phyloP scores from a whole-genome alignment of 2,888 invertebrate genomes.

The Conistra vaccinii region DNA sequence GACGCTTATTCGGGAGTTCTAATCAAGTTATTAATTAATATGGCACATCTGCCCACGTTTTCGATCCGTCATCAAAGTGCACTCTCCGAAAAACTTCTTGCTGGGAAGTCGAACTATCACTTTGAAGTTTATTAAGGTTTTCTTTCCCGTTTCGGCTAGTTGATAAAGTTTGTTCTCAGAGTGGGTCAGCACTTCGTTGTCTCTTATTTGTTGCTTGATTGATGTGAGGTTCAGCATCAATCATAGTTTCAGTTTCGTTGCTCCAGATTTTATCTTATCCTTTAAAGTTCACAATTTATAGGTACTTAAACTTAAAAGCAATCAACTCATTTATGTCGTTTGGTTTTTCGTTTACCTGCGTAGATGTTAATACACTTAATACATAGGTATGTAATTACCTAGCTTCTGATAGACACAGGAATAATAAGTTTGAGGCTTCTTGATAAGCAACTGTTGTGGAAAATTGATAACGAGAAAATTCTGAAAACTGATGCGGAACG shows the following conservation, averaged over 20 bases:
- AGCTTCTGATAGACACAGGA: background rate
- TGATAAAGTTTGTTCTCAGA: slow-evolving; percentile 19
- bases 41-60: background rate
- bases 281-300: slow-evolving; percentile 4
- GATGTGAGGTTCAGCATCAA: slow-evolving; percentile 21
- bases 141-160: background rate
- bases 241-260: slow-evolving; percentile 12
- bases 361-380: background rate
- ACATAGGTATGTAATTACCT: background rate
- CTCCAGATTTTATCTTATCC: slow-evolving; percentile 5
- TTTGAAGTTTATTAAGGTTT: slow-evolving; percentile 5
- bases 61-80: slow-evolving; percentile 12
- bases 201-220: slow-evolving; percentile 25
- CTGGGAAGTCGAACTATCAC: background rate
- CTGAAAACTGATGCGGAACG: slow-evolving; percentile 35
- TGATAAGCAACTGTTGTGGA: slow-evolving; percentile 11
- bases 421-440: background rate
- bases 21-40: slow-evolving; percentile 1
- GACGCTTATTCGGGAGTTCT: background rate
- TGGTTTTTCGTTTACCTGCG: background rate
- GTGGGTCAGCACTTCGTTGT: slow-evolving; percentile 8
- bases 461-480: slow-evolving; percentile 37
- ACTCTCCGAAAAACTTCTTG: slow-evolving; percentile 10
- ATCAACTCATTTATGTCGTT: background rate
- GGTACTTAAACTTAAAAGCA: background rate